Evolutionary conservation across 2,888 invertebrate species (phyloP).

Genomic region (Synergus japonicus): DNA sequence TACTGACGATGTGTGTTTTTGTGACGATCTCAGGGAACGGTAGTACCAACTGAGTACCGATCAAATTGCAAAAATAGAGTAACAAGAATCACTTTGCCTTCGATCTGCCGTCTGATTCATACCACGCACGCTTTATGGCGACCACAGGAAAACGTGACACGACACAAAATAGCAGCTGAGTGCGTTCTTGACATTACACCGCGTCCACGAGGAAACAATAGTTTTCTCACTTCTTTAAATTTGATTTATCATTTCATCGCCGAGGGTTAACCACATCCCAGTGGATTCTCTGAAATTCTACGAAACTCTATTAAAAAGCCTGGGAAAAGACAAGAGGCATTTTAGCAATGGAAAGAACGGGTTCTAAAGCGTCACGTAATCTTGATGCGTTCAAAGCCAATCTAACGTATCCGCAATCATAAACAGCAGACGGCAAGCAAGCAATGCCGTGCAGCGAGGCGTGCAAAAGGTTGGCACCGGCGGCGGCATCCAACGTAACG

Average conservation of each 20-base stretch:
- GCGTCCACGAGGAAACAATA: not conserved
- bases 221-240: not conserved
- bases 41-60: constrained; percentile 27
- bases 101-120: constrained; percentile 50
- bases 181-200: not conserved
- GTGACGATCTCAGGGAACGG: constrained; percentile 1
- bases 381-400: not conserved
- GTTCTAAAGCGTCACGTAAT: not conserved
- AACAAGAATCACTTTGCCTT: constrained; percentile 48
- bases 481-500: constrained; percentile 17
- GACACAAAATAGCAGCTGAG: not conserved
- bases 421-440: constrained; percentile 25
- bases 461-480: constrained; percentile 25
- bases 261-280: not conserved
- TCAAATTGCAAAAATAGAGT: constrained; percentile 42
- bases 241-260: not conserved
- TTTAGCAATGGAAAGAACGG: not conserved
- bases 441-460: constrained; percentile 14
- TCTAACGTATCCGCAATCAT: constrained; percentile 22
- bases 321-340: not conserved
- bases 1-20: constrained; percentile 33
- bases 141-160: constrained; percentile 50
- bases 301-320: not conserved
- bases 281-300: not conserved
- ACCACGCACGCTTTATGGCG: constrained; percentile 47